A percentile compares a stretch with the other conserved stretches of the same genome.
phyloP scores from a whole-genome alignment of 2,888 invertebrate genomes.

The Amphipoea lucens region DNA sequence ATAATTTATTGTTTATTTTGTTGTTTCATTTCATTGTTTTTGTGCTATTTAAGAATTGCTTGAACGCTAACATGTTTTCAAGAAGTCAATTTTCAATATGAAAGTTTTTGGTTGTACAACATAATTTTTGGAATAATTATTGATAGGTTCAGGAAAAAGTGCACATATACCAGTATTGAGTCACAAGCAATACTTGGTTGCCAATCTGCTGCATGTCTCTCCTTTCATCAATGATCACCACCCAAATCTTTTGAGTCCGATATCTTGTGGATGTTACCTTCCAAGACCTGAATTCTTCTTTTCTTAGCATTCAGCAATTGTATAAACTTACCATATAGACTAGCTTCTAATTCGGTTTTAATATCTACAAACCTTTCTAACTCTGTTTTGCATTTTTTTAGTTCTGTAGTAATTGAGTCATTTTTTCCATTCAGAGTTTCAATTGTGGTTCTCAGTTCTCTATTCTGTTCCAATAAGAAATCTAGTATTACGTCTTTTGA shows the following conservation, averaged over 20 bases:
- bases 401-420: conserved; percentile 65
- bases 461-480: conserved; percentile 76
- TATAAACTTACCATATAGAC: conserved; percentile 82
- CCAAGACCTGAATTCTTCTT: conserved; percentile 78
- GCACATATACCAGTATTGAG: not conserved
- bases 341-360: conserved; percentile 76
- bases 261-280: conserved; percentile 75
- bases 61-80: not conserved
- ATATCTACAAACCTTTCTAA: conserved; percentile 76
- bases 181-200: not conserved
- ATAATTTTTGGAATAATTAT: no score
- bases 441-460: conserved; percentile 65
- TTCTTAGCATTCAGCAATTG: conserved; percentile 84
- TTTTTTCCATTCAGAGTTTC: conserved; percentile 62
- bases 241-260: conserved; percentile 31
- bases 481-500: conserved; percentile 77
- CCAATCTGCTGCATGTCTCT: not conserved
- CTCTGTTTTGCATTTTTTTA: conserved; percentile 75
- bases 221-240: conserved; percentile 7
- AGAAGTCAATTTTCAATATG: no score
- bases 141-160: not conserved
- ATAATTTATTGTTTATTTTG: conserved; percentile 69
- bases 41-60: not conserved
- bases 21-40: conserved; percentile 51
- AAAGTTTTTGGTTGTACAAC: not conserved